These are phyloP conservation scores for Dexiosoma caninum DNA, from an alignment of 2,888 invertebrate species.

Conservation along the genomic window DNA sequence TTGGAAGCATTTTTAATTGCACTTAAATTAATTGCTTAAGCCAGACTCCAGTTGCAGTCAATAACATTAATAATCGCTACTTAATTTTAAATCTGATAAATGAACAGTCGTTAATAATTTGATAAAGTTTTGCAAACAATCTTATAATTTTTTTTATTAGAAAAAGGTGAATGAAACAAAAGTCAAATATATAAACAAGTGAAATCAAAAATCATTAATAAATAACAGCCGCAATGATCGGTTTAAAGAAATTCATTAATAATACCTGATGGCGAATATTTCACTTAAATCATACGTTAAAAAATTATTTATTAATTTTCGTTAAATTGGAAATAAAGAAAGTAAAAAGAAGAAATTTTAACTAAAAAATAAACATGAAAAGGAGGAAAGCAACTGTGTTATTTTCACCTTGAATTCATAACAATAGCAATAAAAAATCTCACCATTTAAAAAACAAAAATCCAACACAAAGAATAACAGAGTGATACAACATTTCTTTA, in stretches of 20 bases:
- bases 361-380: constrained; percentile 40
- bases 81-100: neutral
- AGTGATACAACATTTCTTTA: neutral
- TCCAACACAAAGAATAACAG: neutral
- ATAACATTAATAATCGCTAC: no score
- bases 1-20: no score
- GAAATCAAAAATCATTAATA: neutral
- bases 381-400: constrained; percentile 37
- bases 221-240: neutral
- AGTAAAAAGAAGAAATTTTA: neutral
- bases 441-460: constrained; percentile 3
- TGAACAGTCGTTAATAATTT: neutral
- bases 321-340: no score
- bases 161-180: neutral
- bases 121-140: neutral
- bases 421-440: constrained; percentile 2
- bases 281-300: neutral
- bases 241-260: neutral
- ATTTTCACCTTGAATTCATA: constrained; percentile 2
- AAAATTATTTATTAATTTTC: no score
- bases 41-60: no score
- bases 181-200: neutral
- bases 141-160: neutral
- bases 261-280: neutral
- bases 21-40: no score